Conservation (phyloP, 2,888 invertebrate genomes). For the Tholera decimalis region DNA sequence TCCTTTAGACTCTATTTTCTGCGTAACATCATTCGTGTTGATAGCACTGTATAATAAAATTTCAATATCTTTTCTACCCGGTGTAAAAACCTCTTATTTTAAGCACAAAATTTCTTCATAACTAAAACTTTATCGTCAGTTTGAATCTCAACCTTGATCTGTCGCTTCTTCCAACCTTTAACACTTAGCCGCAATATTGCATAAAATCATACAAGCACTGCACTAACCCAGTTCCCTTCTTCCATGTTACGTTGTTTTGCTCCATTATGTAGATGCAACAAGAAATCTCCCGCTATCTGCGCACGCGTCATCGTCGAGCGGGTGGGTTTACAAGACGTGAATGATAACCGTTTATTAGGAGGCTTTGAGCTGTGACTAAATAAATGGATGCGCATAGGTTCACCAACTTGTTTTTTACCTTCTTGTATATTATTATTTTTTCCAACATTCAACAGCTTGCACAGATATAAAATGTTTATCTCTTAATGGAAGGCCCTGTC, state of each 20-base stretch:
- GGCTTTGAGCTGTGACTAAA: slow-evolving; percentile 49
- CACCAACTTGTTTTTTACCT: no score
- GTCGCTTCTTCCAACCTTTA: not conserved
- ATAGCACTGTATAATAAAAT: no score
- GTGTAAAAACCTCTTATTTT: not conserved
- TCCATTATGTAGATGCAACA: slow-evolving; percentile 47
- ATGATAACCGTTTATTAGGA: slow-evolving; percentile 50
- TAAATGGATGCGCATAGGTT: slow-evolving; percentile 25
- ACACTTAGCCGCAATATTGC: not conserved
- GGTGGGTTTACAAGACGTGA: slow-evolving; percentile 28
- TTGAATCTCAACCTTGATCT: not conserved
- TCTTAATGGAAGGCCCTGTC: no score
- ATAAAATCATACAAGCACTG: slow-evolving; percentile 16
- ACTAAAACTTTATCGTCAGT: not conserved
- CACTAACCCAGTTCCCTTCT: slow-evolving; percentile 46
- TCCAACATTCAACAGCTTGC: no score
- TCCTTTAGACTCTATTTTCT: not conserved
- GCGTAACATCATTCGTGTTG: not conserved
- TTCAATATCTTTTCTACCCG: not conserved
- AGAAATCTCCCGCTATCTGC: slow-evolving; percentile 49
- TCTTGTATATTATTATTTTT: no score
- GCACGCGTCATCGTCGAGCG: slow-evolving; percentile 43
- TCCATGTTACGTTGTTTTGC: slow-evolving; percentile 44
- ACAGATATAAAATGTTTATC: no score
- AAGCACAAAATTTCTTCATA: not conserved